Evolutionary conservation across 2,888 invertebrate genomes (phyloP), one percentile per base, ranked within the genome.

Genomic region (Pyrrhosoma nymphula): DNA sequence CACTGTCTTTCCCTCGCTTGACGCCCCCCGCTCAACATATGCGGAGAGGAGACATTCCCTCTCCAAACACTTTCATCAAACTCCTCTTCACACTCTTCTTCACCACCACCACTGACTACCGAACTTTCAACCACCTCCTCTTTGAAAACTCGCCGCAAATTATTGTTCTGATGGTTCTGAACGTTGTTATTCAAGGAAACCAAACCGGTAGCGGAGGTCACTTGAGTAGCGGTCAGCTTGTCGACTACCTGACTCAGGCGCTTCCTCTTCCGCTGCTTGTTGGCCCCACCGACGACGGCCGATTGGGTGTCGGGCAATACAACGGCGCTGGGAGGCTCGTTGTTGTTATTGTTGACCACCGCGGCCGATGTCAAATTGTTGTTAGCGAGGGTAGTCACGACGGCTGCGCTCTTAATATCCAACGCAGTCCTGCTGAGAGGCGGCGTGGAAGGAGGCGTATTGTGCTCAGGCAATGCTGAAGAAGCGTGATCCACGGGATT

Each of bases 171-270:
- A 95, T 96, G 96, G 95, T 96, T 96, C 69, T 97, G 97, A 91
- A 97, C 96, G 96, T 97, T 97, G 96, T 97, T 97, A 96, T 97
- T 97, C 95, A 97, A 97, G 56, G 95, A 95, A 96, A 96, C 95
- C 47, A 69, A 75, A 55, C 55, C 69, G 14, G 93, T 75, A n/a
- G 55, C 69, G 47, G 69, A 93, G 47, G 93, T 93, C 69, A 96
- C 96, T 90, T 96, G 96, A 18, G 97, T 97, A 16, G 82, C 82
- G 39, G 97, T 97, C 10, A 99, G 97, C 96, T 98, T 98, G 96
- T 99, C 98, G 95, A 99, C 97, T 47, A 99, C 98, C 95, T 98
- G 98, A 95, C 98, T 98, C 35, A 99, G 97, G 88, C 99, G 97
- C 96, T 98, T 98, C 96, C 98, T 98, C 97, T 99, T 99, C 96